Conservation (phyloP, 2,888 invertebrate genomes). For the Cactoblastis cactorum region DNA sequence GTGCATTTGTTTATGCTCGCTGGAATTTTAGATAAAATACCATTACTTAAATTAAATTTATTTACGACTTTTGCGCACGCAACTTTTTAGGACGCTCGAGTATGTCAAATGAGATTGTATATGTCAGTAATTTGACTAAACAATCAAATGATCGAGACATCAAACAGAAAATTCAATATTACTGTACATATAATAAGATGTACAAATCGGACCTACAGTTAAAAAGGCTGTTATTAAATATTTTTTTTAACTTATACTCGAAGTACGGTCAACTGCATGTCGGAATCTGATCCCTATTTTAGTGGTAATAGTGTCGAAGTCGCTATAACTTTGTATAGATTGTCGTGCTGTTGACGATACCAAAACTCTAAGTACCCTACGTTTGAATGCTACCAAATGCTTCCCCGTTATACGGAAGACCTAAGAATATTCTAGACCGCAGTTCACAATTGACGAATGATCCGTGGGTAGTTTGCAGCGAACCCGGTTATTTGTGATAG, state of each 20-base stretch:
- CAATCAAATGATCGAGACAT: too few species aligned
- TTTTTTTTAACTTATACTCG: too few species aligned
- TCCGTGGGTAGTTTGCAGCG: conserved; percentile 1
- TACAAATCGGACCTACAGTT: too few species aligned
- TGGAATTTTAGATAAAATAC: conserved; percentile 2
- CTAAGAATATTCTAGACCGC: conserved; percentile 5
- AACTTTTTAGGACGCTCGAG: background rate
- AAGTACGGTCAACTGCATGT: too few species aligned
- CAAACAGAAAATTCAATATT: too few species aligned
- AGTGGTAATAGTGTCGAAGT: too few species aligned
- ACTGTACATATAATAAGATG: too few species aligned
- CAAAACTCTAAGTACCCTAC: conserved; percentile 6
- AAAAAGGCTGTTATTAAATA: too few species aligned
- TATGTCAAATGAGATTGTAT: background rate
- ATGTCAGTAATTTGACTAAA: too few species aligned
- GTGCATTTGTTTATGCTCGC: conserved; percentile 6
- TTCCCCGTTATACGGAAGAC: conserved; percentile 13
- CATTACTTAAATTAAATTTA: conserved; percentile 9
- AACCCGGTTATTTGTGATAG: conserved; percentile 10
- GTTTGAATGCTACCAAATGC: background rate
- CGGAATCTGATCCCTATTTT: too few species aligned
- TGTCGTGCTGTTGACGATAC: too few species aligned
- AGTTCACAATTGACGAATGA: conserved; percentile 11
- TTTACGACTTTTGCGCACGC: background rate
- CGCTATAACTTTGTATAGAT: too few species aligned